Evolutionary conservation across 2,888 invertebrate genomes (phyloP).

Genomic region (Osedax fenrisi): DNA sequence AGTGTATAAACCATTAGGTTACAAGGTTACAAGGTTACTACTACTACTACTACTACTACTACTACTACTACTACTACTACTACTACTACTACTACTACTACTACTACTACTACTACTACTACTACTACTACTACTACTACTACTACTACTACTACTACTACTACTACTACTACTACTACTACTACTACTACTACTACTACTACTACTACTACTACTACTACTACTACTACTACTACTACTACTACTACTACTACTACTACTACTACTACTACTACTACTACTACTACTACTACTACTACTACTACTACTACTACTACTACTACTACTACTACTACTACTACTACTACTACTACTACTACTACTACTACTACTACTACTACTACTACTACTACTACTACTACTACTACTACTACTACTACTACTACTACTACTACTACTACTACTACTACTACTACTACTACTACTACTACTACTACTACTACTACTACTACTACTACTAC

Average conservation of each 20-base stretch:
- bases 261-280: background rate
- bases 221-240: background rate
- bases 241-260: background rate
- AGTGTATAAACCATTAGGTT: no score
- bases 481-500: no score
- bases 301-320: background rate
- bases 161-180: background rate
- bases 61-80: background rate
- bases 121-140: background rate
- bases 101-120: background rate
- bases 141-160: background rate
- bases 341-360: background rate
- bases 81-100: background rate
- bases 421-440: slow-evolving; percentile 2
- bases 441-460: no score
- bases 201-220: slow-evolving; percentile 2
- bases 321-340: background rate
- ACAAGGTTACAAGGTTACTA: no score
- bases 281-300: background rate
- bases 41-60: background rate
- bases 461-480: no score
- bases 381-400: background rate
- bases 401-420: background rate
- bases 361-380: background rate
- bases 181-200: background rate